A percentile compares a stretch with the other conserved stretches of the same genome.
Conservation (phyloP, 2,113 vertebrate species). For the Poecilia latipinna region DNA sequence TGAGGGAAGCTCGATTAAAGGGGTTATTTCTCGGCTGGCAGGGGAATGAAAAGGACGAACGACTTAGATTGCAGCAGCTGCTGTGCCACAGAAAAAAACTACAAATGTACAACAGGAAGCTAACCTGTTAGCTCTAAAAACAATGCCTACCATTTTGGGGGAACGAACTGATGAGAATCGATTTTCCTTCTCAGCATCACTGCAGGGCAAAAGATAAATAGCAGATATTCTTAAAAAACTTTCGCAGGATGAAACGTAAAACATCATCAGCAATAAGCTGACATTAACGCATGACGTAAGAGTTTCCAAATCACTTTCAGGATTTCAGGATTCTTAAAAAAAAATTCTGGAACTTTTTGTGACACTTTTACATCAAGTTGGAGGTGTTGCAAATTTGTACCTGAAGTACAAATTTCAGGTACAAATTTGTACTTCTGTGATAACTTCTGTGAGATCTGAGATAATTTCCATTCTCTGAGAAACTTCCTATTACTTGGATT, state of each 20-base stretch:
- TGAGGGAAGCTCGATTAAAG: conserved; percentile 81
- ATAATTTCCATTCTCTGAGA: too few species aligned
- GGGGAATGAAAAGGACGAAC: conserved; percentile 16
- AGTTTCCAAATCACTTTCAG: too few species aligned
- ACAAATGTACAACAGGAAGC: neutral
- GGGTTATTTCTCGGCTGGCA: conserved; percentile 89
- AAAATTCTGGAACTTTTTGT: neutral
- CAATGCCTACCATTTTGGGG: conserved; percentile 64
- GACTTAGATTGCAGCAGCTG: neutral
- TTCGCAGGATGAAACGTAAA: neutral
- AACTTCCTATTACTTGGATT: too few species aligned
- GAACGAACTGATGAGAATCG: conserved; percentile 43
- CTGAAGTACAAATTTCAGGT: too few species aligned
- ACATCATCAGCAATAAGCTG: neutral
- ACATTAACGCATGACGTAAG: neutral
- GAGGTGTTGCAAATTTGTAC: too few species aligned
- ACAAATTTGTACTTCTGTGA: too few species aligned
- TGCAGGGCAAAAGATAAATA: conserved; percentile 15
- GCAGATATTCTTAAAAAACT: neutral
- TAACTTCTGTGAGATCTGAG: too few species aligned
- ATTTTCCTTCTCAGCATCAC: conserved; percentile 59
- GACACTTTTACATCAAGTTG: too few species aligned
- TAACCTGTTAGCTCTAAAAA: neutral
- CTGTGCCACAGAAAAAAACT: neutral
- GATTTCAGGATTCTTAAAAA: too few species aligned